phyloP scores from a whole-genome alignment of 2,113 vertebrate species.

The Lipophrys pholis region DNA sequence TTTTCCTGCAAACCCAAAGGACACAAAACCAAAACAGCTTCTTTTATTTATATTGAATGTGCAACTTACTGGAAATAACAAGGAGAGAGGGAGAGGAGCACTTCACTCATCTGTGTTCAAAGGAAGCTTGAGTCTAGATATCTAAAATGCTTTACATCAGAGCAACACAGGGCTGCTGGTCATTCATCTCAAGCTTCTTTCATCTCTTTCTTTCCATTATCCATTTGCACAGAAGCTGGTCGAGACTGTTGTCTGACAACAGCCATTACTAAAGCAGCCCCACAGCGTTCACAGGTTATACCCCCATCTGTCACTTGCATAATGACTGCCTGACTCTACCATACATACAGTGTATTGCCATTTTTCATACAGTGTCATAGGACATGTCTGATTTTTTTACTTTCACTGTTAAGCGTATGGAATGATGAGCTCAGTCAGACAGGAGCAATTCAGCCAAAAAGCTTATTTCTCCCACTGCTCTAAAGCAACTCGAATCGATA shows the following conservation, averaged over 20 bases:
- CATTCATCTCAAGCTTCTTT: constrained; percentile 60
- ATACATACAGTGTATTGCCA: neutral
- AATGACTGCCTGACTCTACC: neutral
- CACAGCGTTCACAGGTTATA: constrained; percentile 22
- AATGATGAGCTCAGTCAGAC: neutral
- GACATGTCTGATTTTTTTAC: too few relatives aligned
- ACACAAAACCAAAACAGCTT: constrained; percentile 23
- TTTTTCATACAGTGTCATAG: neutral
- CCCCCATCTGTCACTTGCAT: constrained; percentile 7
- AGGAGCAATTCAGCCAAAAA: neutral
- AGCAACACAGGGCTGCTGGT: constrained; percentile 32
- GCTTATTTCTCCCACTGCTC: too few relatives aligned
- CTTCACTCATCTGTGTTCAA: constrained; percentile 45
- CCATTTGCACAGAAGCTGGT: constrained; percentile 26
- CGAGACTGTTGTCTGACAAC: constrained; percentile 49
- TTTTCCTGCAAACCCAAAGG: constrained; percentile 39
- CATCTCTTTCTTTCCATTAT: constrained; percentile 61
- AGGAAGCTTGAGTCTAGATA: constrained; percentile 27
- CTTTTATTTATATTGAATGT: constrained; percentile 16
- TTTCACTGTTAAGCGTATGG: too few relatives aligned
- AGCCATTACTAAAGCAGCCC: constrained; percentile 50
- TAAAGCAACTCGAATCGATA: neutral
- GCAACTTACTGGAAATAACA: constrained; percentile 25
- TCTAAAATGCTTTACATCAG: constrained; percentile 52
- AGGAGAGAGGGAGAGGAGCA: constrained; percentile 2